These are phyloP conservation scores for Amia ocellicauda DNA, from an alignment of 2,113 vertebrate genomes.

Conservation along the genomic window DNA sequence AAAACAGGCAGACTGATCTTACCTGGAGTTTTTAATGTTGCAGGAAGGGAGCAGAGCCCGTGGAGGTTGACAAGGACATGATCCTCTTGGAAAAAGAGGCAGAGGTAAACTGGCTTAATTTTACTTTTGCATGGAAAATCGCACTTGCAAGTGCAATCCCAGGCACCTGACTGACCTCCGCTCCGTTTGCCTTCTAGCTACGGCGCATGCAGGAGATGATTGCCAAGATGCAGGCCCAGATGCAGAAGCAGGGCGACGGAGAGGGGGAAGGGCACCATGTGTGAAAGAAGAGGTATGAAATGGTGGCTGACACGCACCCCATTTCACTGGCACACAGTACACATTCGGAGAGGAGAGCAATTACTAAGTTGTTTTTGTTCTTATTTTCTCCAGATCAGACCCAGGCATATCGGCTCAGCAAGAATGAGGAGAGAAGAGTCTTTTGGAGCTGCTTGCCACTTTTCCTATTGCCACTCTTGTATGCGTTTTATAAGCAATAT, in stretches of 20 bases:
- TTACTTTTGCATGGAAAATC: too few species aligned
- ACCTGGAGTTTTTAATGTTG: too few species aligned
- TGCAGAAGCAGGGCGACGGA: constrained; percentile 86
- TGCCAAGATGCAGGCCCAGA: constrained; percentile 92
- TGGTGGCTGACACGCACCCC: background rate
- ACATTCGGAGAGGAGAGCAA: background rate
- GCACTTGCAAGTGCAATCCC: too few species aligned
- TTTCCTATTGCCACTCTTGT: constrained; percentile 44
- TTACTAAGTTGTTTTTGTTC: too few species aligned
- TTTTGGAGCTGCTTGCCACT: constrained; percentile 44
- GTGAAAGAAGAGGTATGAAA: constrained; percentile 32
- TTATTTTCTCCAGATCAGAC: constrained; percentile 35
- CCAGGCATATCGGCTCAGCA: constrained; percentile 31
- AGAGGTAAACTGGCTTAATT: constrained; percentile 70
- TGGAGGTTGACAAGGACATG: constrained; percentile 94
- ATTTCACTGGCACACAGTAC: background rate
- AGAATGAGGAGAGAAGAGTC: constrained; percentile 24
- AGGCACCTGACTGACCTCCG: constrained; percentile 6
- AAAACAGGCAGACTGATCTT: too few species aligned
- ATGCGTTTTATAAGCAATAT: constrained; percentile 53
- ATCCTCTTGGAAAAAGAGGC: constrained; percentile 97
- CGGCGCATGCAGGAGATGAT: constrained; percentile 99
- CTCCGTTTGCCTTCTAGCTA: constrained; percentile 61
- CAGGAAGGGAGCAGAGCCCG: constrained; percentile 86
- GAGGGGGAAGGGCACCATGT: constrained; percentile 61